phyloP scores from a whole-genome alignment of 2,888 invertebrate species.

The Andrena trimmerana region DNA sequence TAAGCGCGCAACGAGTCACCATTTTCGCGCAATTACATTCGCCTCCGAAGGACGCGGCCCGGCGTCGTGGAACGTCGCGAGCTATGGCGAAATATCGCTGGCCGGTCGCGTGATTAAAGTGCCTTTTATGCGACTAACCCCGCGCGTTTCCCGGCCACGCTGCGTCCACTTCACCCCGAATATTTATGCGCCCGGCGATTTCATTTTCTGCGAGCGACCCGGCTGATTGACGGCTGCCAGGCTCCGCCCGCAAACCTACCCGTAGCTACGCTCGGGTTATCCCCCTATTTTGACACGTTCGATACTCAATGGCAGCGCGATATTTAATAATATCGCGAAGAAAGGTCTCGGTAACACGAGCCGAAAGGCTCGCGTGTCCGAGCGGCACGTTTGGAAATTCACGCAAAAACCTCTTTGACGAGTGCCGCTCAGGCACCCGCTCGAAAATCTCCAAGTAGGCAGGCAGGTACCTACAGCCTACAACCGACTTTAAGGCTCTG shows the following conservation, averaged over 20 bases:
- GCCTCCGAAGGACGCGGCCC: background rate
- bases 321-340: conserved; percentile 38
- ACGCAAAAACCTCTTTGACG: conserved; percentile 17
- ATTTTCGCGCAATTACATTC: too few species aligned
- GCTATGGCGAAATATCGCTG: background rate
- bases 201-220: conserved; percentile 15
- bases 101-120: conserved; percentile 56
- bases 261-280: background rate
- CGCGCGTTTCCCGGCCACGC: background rate
- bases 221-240: conserved; percentile 24
- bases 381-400: conserved; percentile 17
- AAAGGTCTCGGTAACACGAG: conserved; percentile 28
- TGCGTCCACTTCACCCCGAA: conserved; percentile 1
- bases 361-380: conserved; percentile 28
- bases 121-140: conserved; percentile 46
- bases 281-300: conserved; percentile 32
- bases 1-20: too few species aligned
- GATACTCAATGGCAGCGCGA: conserved; percentile 10
- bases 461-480: too few species aligned
- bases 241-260: background rate
- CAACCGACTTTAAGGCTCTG: too few species aligned
- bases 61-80: background rate
- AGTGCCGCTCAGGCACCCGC: background rate
- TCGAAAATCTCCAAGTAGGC: background rate
- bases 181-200: conserved; percentile 36